Percentiles rank a stretch among this genome's conserved stretches.
These are phyloP conservation scores for Ornithorhynchus anatinus DNA, from an alignment of 2,113 vertebrate species.

Conservation along the genomic window DNA sequence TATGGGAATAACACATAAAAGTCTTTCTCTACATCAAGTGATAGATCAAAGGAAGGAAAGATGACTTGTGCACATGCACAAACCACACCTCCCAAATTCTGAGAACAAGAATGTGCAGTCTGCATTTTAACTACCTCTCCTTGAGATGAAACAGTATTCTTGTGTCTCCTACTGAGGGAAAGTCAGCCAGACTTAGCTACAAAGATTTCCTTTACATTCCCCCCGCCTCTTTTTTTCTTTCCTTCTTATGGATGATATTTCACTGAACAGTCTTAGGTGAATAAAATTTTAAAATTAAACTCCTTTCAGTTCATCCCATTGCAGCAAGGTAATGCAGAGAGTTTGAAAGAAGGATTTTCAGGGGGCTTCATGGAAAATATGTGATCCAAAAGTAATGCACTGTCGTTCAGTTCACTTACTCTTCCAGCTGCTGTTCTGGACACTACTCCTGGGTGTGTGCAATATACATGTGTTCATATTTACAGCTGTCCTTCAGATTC, in stretches of 20 bases:
- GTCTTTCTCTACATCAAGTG: conserved; percentile 67
- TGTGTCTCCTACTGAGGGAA: conserved; percentile 63
- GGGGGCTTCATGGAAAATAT: conserved; percentile 7
- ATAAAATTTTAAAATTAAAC: conserved; percentile 63
- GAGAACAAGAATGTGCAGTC: conserved; percentile 63
- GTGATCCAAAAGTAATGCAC: background rate
- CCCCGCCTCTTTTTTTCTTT: background rate
- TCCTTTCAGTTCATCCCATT: conserved; percentile 23
- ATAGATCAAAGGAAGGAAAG: conserved; percentile 73
- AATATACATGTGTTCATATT: too few species aligned
- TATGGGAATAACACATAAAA: conserved; percentile 69
- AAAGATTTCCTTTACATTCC: conserved; percentile 63
- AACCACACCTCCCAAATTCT: conserved; percentile 72
- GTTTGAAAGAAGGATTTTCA: accelerated
- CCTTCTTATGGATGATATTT: conserved; percentile 53
- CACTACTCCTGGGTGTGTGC: background rate
- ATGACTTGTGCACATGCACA: conserved; percentile 64
- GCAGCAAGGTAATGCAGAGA: accelerated
- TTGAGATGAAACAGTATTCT: conserved; percentile 71
- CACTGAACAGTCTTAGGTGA: conserved; percentile 55
- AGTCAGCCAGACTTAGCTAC: conserved; percentile 69
- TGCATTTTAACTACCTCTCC: conserved; percentile 76
- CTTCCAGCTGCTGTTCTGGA: conserved; percentile 7
- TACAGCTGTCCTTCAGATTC: too few species aligned
- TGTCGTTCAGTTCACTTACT: background rate